Conservation (phyloP, 2,113 vertebrate species). For the Nibea albiflora region DNA sequence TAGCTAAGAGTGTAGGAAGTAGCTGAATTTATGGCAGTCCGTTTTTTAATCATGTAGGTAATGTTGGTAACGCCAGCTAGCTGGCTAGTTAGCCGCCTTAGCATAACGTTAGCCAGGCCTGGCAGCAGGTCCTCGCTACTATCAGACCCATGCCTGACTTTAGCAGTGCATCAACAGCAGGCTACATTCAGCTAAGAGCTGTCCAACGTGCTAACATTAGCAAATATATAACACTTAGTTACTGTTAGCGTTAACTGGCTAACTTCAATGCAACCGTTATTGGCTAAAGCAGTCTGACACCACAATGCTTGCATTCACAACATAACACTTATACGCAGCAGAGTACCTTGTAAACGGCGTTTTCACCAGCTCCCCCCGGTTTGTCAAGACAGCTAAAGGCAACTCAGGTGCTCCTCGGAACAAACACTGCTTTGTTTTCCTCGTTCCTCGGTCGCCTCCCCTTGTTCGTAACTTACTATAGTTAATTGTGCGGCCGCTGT, state of each 20-base stretch:
- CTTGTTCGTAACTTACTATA: slow-evolving; percentile 47
- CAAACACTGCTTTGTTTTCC: slow-evolving; percentile 63
- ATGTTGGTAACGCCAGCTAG: not conserved
- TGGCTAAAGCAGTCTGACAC: not conserved
- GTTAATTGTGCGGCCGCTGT: slow-evolving; percentile 59
- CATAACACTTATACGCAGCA: not conserved
- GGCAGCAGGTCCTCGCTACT: slow-evolving; percentile 5
- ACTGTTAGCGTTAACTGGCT: not conserved
- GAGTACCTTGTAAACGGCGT: slow-evolving; percentile 70
- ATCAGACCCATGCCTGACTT: slow-evolving; percentile 42
- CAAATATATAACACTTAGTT: not conserved
- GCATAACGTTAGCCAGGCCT: slow-evolving; percentile 61
- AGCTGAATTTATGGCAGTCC: fast-evolving
- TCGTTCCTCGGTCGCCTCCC: slow-evolving; percentile 63
- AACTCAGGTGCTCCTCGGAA: slow-evolving; percentile 45
- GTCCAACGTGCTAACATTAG: not conserved
- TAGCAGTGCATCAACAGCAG: slow-evolving; percentile 18
- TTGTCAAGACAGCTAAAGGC: slow-evolving; percentile 35
- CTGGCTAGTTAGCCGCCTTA: slow-evolving; percentile 32
- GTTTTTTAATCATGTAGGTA: not conserved
- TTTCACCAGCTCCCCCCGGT: slow-evolving; percentile 36
- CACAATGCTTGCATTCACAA: slow-evolving; percentile 6
- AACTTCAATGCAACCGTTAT: not conserved
- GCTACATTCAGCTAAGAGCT: slow-evolving; percentile 2
- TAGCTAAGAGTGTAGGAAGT: fast-evolving